Evolutionary conservation across 2,113 vertebrate genomes (phyloP).

Genomic region (Hemiprocne comata): DNA sequence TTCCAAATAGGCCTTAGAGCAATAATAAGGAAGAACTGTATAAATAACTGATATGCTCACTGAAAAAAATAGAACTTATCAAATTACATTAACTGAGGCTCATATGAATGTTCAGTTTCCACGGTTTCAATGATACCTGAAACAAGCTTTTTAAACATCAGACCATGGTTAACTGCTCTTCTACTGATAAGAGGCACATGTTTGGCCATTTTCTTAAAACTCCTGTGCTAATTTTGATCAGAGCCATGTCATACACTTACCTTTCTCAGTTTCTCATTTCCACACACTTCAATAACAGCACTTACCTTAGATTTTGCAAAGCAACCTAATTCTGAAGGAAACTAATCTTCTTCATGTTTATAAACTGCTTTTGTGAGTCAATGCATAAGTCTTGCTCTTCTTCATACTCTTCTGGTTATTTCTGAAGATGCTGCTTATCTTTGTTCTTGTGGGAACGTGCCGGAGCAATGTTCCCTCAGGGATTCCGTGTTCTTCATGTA

Average conservation of each 20-base stretch:
- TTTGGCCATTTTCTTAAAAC: not conserved
- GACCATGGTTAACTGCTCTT: not conserved
- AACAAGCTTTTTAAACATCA: not conserved
- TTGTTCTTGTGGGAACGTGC: not conserved
- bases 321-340: not conserved
- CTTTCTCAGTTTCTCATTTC: not conserved
- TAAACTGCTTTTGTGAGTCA: not conserved
- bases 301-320: not conserved
- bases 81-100: not conserved
- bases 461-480: not conserved
- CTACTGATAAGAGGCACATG: not conserved
- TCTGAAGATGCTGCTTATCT: not conserved
- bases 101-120: not conserved
- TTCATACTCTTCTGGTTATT: not conserved
- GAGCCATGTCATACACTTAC: not conserved
- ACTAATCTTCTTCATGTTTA: not conserved
- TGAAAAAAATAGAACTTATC: not conserved
- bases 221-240: rapidly evolving
- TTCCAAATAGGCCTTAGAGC: not conserved
- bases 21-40: not conserved
- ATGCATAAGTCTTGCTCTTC: not conserved
- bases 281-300: not conserved
- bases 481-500: not conserved
- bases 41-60: not conserved
- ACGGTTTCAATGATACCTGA: not conserved